Evolutionary conservation across 2,888 invertebrate genomes (phyloP), one percentile per base, ranked within the genome.

Genomic region (Petrophora chlorosata): DNA sequence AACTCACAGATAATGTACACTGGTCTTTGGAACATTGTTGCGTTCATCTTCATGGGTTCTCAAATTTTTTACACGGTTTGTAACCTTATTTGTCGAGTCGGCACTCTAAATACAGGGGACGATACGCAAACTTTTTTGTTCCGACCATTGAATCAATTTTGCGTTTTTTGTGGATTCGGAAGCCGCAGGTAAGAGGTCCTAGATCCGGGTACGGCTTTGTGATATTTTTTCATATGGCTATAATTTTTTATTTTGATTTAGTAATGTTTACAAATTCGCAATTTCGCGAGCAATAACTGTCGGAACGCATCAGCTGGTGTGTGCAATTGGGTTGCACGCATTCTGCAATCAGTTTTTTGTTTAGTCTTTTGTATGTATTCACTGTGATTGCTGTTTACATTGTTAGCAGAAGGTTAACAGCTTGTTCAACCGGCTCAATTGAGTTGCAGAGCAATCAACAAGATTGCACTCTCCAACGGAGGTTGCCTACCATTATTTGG

Each of bases 101-200:
- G 82, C 79, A 74, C 63, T 67, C 75, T 86, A 85, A 85, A 82
- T 81, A 84, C 74, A 88, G 80, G 81, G 84, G 82, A 81, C 79
- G 78, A 73, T 80, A 77, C 76, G 67, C 69, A 68, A 61, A 58
- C 70, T 86, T 88, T 89, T 87, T 88, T 79, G 74, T 72, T 54
- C 67, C 69, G 68, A 71, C 79, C 74, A 79, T 79, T 85, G 85
- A 85, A 84, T 86, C 82, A 84, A 85, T 85, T 86, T 81, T 70
- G 63, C 47, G 65, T 82, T 88, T 89, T 87, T 89, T 87, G 81
- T 70, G 73, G 73, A 80, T 86, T 89, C 89, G 89, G 89, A 90
- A 90, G 88, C 88, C 86, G 84, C 89, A 89, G 90, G 89, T 89
- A 89, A 64, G 83, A 81, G 76, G 65, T 72, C 72, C 81, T 82